Base-by-base conservation (phyloP, 2,888 invertebrate genomes). In the Netelia fuscicornis region DNA sequence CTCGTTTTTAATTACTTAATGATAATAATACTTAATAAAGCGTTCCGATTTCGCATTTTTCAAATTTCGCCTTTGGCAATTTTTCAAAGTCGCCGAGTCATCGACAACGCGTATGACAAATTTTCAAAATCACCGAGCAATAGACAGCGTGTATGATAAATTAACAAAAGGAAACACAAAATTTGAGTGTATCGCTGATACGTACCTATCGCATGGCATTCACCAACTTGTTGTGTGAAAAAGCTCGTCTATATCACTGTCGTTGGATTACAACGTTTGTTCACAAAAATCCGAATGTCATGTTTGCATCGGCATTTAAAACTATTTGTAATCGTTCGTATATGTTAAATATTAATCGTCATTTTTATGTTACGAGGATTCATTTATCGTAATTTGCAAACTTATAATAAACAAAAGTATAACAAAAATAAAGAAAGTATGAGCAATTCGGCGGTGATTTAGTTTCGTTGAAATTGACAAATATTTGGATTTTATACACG, bases 141-240 rank as follows among this genome's bases (percentile, higher is more conserved):
- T 25, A 2, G 25, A 25, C 25, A 25, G 2, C 25, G 25, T 25
- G 25, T 25, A 25, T 2, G 25, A 2, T 25, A 25, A 25, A 25
- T 25, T 25, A 2, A 25, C 25, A 2, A 25, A 25, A 25, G 25
- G 5, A 30, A 30, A 30, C 17, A 30, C 30, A 30, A 30, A 56
- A 1, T 58, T 64, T 70, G 25, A 13, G 11, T n/a, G 30, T 62
- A 67, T 60, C 48, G 10, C 13, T 78, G 48, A 1, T 79, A 84
- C 84, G 76, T 84, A 84, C 80, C 65, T 48, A 10, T 48, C 48
- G 64, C 11, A 65, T 11, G 52, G 68, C 17, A 5, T 71, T 56
- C 23, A 44, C n/a, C 11, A 17, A 56, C 71, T 71, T 62, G 13
- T 20, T 81, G 1, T 9, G 17, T 58, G 13, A 48, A 10, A 25